Base-by-base conservation (phyloP, 1,140 invertebrate species). In the Wasmannia auropunctata region DNA sequence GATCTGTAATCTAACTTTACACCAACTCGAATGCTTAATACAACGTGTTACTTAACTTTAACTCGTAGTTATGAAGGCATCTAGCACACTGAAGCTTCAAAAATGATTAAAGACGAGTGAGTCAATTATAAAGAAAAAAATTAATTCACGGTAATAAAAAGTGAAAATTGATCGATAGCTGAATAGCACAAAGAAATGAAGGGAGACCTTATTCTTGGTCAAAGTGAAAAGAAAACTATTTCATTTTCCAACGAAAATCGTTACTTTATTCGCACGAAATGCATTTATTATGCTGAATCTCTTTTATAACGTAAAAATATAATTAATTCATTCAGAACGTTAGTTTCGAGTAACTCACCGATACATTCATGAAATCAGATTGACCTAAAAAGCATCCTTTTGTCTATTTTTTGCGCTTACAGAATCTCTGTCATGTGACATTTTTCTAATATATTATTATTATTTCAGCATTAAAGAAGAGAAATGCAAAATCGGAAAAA, bases 1-100 rank as follows among this genome's bases (percentile, higher is more conserved):
- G 63, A 51, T 80, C 34, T 31, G 34, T 69, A 77, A 69, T 67
- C 22, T 67, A 80, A 69, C 46, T 80, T 80, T 69, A 69, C 16
- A 11, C 19, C 43, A 22, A 37, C 46, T 40, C 43, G 56, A 80
- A 80, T 37, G 49, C 46, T 56, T 80, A 69, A 80, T 80, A 28
- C 16, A 51, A n/a, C 43, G 11, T 10, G 16, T 54, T 25, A 51
- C 62, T 80, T 67, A n/a, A 51, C 34, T 40, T 80, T 54, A 51
- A 69, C 46, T 22, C 31, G n/a, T n/a, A n/a, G 11, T 80, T 67
- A 69, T 4, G 14, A 37, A 34, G 10, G 25, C 40, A 77, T 77
- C 62, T 37, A 37, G 25, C n/a, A n/a, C 16, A 34, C 5, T 37
- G 16, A 80, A 40, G 22, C 49, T 69, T 56, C 14, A 69, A 80